Evolutionary conservation across 30 jellyfish, hydroid and myxozoan genomes (phyloP).

Genomic region (Aurelia coerulea): DNA sequence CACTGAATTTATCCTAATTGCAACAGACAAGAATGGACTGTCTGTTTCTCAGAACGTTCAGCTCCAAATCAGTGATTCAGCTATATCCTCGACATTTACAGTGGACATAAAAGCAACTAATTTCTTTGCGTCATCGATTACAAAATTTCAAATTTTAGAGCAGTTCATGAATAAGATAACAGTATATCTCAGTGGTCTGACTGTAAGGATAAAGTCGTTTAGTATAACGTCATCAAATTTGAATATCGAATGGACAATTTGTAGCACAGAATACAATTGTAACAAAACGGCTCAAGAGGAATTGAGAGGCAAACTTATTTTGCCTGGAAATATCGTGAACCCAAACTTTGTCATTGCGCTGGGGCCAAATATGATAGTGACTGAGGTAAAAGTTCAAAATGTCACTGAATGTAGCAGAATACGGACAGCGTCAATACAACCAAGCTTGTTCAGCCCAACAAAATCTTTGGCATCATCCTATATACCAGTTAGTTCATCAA

Average conservation of each 20-base stretch:
- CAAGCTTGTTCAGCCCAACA: neutral
- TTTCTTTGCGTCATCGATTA: neutral
- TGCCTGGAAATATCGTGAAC: conserved; percentile 9
- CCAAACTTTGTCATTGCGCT: conserved; percentile 48
- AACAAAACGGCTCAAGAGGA: conserved; percentile 8
- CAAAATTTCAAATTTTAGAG: conserved; percentile 22
- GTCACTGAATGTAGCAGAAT: neutral
- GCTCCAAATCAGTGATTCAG: neutral
- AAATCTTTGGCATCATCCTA: neutral
- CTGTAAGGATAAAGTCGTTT: neutral
- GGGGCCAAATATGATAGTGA: conserved; percentile 32
- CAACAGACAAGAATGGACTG: conserved; percentile 75
- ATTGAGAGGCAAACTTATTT: conserved; percentile 3
- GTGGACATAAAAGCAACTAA: conserved; percentile 12
- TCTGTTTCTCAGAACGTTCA: conserved; percentile 41
- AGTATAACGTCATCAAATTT: conserved; percentile 1
- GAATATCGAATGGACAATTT: conserved; percentile 39
- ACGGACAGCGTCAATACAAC: neutral
- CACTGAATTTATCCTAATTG: conserved; percentile 41
- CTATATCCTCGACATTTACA: neutral
- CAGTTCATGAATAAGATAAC: conserved; percentile 36
- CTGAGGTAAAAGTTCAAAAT: neutral
- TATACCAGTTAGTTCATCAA: conserved; percentile 11
- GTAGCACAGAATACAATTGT: conserved; percentile 22
- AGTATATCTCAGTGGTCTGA: conserved; percentile 5